Conservation (phyloP, 92 coral and sea anemone genomes). For the Actinostola sp. region DNA sequence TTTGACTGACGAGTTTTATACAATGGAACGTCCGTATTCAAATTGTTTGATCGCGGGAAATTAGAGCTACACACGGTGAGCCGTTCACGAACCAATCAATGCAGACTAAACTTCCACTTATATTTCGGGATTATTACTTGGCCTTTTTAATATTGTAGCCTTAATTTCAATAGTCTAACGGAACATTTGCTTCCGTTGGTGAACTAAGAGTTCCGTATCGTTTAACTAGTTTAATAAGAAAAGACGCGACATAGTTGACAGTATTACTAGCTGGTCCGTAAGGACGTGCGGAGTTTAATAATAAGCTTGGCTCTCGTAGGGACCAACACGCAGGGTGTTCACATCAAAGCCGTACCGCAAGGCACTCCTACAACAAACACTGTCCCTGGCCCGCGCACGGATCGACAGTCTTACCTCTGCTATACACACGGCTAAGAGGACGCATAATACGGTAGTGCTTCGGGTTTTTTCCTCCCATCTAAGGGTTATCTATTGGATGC, state of each 20-base stretch:
- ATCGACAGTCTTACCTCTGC: background rate
- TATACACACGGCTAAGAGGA: background rate
- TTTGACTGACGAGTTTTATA: slow-evolving; percentile 6
- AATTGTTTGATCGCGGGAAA: slow-evolving; percentile 23
- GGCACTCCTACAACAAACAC: background rate
- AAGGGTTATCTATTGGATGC: slow-evolving; percentile 15
- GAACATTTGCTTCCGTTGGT: slow-evolving; percentile 35
- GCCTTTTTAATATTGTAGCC: slow-evolving; percentile 33
- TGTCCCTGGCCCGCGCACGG: background rate
- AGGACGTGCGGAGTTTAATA: slow-evolving; percentile 16
- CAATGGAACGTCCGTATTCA: slow-evolving; percentile 28
- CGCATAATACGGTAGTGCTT: background rate
- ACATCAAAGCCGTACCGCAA: slow-evolving; percentile 29
- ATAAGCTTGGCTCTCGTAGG: slow-evolving; percentile 14
- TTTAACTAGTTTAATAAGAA: slow-evolving; percentile 30
- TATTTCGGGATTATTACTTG: slow-evolving; percentile 23
- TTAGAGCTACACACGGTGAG: slow-evolving; percentile 11
- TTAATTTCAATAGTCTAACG: slow-evolving; percentile 42
- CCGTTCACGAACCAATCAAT: slow-evolving; percentile 31
- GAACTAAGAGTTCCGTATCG: slow-evolving; percentile 25
- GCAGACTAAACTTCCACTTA: slow-evolving; percentile 20
- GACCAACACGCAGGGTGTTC: slow-evolving; percentile 9
- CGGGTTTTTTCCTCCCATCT: background rate
- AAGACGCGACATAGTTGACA: slow-evolving; percentile 6
- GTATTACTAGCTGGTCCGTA: slow-evolving; percentile 4